Percentiles rank a stretch among this genome's conserved stretches.
Conservation (phyloP, 2,113 vertebrate genomes). For the Sitta europaea region DNA sequence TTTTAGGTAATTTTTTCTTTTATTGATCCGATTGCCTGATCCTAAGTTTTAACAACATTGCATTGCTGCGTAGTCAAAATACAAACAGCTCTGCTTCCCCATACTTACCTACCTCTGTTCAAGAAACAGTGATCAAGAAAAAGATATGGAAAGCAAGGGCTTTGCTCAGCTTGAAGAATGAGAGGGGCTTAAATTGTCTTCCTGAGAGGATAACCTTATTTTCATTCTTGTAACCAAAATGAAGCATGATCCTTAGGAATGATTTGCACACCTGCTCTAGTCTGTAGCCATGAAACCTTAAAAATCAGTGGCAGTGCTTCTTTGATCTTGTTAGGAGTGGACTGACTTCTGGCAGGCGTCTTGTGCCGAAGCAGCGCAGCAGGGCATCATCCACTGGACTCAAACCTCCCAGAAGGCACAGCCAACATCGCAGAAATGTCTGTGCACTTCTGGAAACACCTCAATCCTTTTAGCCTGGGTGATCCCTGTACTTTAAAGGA, state of each 20-base stretch:
- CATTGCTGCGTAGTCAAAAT: neutral
- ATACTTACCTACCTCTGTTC: neutral
- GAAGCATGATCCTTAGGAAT: neutral
- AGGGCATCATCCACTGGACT: neutral
- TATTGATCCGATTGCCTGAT: neutral
- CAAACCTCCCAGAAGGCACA: neutral
- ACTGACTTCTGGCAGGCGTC: accelerated
- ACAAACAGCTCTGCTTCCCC: neutral
- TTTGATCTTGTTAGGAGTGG: neutral
- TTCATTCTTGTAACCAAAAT: neutral
- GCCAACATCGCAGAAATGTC: neutral
- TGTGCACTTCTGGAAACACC: neutral
- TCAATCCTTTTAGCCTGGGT: neutral
- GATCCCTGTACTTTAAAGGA: neutral
- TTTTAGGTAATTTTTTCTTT: neutral
- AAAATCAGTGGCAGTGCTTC: neutral
- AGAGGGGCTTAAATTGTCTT: neutral
- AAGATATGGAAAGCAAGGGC: neutral
- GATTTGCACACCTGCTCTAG: neutral
- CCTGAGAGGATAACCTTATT: neutral
- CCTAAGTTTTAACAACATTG: neutral
- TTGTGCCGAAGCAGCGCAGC: neutral
- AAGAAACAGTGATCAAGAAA: neutral
- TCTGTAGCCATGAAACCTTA: neutral
- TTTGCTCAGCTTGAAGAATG: neutral